These are phyloP conservation scores for Adineta ricciae DNA, from an alignment of 2,888 invertebrate species.

Conservation along the genomic window DNA sequence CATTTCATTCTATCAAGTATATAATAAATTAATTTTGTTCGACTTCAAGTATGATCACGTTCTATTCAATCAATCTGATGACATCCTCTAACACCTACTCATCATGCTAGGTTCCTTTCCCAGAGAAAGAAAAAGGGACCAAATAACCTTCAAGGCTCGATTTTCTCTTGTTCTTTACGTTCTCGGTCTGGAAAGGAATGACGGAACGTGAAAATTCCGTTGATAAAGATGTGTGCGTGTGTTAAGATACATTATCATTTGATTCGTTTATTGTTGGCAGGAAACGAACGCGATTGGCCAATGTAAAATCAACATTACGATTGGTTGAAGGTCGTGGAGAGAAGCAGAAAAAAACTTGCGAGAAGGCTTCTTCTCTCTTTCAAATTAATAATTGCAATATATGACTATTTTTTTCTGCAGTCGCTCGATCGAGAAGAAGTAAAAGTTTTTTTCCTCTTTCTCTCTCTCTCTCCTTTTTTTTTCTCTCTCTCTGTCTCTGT, in stretches of 20 bases:
- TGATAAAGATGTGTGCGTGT: background rate
- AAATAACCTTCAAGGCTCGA: too few species aligned
- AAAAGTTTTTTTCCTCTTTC: background rate
- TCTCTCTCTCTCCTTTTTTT: background rate
- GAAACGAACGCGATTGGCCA: background rate
- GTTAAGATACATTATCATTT: background rate
- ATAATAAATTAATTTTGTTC: conserved; percentile 2
- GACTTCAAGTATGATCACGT: conserved; percentile 3
- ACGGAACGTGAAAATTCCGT: background rate
- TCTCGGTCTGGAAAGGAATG: background rate
- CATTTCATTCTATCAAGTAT: conserved; percentile 9
- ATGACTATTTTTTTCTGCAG: background rate
- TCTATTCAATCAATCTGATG: background rate
- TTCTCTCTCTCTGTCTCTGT: background rate
- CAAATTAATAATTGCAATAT: background rate
- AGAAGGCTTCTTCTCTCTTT: background rate
- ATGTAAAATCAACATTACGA: background rate
- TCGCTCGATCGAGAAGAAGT: background rate
- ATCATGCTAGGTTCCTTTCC: background rate
- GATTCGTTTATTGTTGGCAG: background rate
- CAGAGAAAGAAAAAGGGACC: background rate
- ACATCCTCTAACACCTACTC: background rate
- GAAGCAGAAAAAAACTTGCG: background rate
- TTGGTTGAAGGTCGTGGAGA: background rate
- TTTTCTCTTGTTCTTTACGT: background rate